These are phyloP conservation scores for Erynnis tages DNA, from an alignment of 2,888 invertebrate genomes.

Conservation along the genomic window DNA sequence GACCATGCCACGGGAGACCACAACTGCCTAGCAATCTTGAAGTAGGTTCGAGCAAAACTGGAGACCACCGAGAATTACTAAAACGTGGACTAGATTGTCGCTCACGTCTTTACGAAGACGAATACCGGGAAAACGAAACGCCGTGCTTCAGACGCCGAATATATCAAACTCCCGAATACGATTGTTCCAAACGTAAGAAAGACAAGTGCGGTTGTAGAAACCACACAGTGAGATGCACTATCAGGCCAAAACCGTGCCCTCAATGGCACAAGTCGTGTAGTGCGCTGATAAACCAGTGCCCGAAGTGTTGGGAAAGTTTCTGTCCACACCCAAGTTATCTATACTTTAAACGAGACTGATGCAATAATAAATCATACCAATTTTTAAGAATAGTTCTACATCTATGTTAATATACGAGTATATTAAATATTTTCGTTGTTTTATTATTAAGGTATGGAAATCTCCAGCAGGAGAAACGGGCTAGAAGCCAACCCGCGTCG, in stretches of 20 bases:
- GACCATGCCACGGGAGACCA: neutral
- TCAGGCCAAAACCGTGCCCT: conserved; percentile 1
- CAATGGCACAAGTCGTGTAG: conserved; percentile 13
- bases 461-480: too few species aligned
- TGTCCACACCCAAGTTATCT: conserved; percentile 52
- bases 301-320: conserved; percentile 44
- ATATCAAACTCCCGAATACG: neutral
- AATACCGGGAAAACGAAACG: too few species aligned
- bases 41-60: neutral
- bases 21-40: neutral
- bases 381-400: too few species aligned
- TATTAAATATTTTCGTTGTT: too few species aligned
- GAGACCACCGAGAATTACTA: neutral
- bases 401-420: too few species aligned
- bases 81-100: conserved; percentile 1
- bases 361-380: too few species aligned
- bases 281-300: conserved; percentile 34
- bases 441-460: too few species aligned
- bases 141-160: conserved; percentile 14
- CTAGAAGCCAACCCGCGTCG: too few species aligned
- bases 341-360: conserved; percentile 40
- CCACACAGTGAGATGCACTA: conserved; percentile 9
- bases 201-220: neutral
- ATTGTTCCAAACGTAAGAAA: neutral
- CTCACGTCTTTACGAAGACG: neutral